Conservation (phyloP, 1,140 invertebrate species). For the Littorina saxatilis region DNA sequence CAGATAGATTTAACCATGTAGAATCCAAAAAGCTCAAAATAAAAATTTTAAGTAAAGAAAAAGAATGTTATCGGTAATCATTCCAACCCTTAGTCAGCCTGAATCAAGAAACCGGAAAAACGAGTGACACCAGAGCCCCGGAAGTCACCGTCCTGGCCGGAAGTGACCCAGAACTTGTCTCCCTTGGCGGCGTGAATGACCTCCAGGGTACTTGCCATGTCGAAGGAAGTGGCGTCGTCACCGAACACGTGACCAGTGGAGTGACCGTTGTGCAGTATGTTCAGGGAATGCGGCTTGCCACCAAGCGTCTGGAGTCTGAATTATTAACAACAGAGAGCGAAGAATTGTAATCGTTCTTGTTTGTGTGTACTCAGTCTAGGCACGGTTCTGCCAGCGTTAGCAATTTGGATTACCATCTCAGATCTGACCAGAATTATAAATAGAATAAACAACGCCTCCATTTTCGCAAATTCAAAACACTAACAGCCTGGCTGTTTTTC, state of each 20-base stretch:
- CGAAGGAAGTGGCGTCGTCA: neutral
- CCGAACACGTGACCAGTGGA: neutral
- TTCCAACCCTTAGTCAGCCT: neutral
- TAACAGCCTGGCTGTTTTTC: no score
- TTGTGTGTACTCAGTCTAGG: no score
- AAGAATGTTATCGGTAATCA: no score
- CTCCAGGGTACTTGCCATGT: neutral
- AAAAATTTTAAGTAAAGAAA: no score
- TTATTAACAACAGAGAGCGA: neutral
- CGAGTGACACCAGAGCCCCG: neutral
- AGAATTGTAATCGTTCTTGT: no score
- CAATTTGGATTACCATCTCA: no score
- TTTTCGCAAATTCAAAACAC: no score
- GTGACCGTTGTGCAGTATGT: neutral
- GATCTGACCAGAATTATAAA: no score
- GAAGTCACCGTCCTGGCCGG: neutral
- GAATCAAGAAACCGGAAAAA: neutral
- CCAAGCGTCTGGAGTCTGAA: neutral
- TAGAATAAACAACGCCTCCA: no score
- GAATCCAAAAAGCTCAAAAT: no score
- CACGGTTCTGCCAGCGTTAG: no score
- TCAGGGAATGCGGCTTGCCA: neutral
- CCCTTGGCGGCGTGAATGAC: neutral
- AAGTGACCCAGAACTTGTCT: neutral
- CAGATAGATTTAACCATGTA: no score